Conservation (phyloP, 1,140 invertebrate genomes). For the Geopemphigus sp. region DNA sequence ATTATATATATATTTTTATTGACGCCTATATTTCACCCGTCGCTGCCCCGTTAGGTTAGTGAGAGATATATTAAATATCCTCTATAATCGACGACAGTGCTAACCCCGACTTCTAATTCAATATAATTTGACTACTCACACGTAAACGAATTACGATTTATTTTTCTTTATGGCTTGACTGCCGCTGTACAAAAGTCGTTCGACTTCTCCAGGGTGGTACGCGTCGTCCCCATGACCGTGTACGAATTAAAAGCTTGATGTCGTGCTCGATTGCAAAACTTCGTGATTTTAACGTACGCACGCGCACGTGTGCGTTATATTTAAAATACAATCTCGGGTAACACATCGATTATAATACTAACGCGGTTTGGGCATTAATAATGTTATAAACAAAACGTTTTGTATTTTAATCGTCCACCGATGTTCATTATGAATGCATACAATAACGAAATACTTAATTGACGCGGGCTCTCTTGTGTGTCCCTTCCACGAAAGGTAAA, state of each 20-base stretch:
- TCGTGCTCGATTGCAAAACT: background rate
- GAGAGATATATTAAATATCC: too few relatives aligned
- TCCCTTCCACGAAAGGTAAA: too few relatives aligned
- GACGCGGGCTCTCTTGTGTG: too few relatives aligned
- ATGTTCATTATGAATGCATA: too few relatives aligned
- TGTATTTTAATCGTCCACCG: background rate
- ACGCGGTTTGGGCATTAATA: background rate
- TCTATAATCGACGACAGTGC: too few relatives aligned
- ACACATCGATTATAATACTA: background rate
- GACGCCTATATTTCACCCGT: too few relatives aligned
- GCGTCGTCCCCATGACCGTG: background rate
- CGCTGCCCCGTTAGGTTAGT: too few relatives aligned
- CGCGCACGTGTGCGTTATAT: background rate
- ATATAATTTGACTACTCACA: background rate
- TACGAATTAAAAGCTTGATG: constrained; percentile 12
- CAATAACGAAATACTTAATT: too few relatives aligned
- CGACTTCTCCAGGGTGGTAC: background rate
- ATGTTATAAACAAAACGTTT: background rate
- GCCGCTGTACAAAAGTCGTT: background rate
- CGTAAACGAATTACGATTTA: background rate
- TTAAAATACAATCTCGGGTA: background rate
- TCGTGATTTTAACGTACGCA: background rate
- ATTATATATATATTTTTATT: too few relatives aligned
- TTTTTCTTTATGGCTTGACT: background rate
- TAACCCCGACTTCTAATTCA: too few relatives aligned